These are phyloP conservation scores for Thripadectes ignobilis DNA, from an alignment of 2,797 vertebrate genomes.

Conservation along the genomic window DNA sequence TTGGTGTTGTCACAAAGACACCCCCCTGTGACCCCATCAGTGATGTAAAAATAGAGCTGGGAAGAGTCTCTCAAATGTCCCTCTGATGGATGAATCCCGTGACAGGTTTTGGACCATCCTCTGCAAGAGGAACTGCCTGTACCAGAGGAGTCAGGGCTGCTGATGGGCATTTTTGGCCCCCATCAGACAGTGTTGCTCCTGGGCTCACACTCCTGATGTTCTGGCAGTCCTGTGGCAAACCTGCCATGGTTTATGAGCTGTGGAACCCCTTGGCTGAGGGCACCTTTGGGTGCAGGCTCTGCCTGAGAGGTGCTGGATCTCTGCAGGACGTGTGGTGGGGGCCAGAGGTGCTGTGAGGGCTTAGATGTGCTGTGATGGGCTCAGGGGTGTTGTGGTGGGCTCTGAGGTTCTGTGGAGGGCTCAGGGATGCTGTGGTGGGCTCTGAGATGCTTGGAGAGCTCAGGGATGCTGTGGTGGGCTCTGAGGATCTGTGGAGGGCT, in stretches of 20 bases:
- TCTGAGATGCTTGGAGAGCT: not conserved
- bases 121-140: not conserved
- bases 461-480: not conserved
- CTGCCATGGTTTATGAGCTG: too few species aligned
- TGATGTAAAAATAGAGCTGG: not conserved
- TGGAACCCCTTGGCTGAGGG: not conserved
- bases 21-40: not conserved
- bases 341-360: not conserved
- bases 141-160: too few species aligned
- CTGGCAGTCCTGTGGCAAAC: too few species aligned
- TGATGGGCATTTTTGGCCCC: too few species aligned
- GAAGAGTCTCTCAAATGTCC: not conserved
- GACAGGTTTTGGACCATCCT: not conserved
- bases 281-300: not conserved
- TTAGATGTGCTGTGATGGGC: not conserved
- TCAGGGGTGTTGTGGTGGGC: not conserved
- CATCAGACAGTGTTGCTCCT: too few species aligned
- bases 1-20: rapidly evolving
- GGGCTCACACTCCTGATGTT: too few species aligned
- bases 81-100: not conserved
- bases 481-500: not conserved
- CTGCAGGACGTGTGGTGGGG: not conserved
- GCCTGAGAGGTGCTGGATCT: not conserved
- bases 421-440: not conserved
- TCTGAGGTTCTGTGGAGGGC: not conserved